phyloP scores from a whole-genome alignment of 2,888 invertebrate genomes.

The Ochlodes sylvanus region DNA sequence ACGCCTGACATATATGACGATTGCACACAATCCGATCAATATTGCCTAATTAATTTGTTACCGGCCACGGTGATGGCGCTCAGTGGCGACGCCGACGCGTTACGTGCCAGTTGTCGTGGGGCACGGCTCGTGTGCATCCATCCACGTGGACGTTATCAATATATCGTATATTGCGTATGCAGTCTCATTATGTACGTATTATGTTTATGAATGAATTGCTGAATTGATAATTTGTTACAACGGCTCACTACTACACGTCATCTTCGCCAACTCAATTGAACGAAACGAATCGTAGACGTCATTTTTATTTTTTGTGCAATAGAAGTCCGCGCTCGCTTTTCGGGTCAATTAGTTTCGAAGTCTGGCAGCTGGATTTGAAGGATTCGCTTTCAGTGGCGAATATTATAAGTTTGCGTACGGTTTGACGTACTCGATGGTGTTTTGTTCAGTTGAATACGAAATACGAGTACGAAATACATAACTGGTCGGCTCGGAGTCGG shows the following conservation, averaged over 20 bases:
- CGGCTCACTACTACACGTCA: background rate
- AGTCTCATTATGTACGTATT: conserved; percentile 37
- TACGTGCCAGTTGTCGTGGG: conserved; percentile 30
- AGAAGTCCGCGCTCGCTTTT: conserved; percentile 25
- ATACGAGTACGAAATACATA: conserved; percentile 53
- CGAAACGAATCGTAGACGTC: conserved; percentile 27
- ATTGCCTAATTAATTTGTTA: conserved; percentile 66
- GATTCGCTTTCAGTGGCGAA: conserved; percentile 33
- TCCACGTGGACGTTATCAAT: conserved; percentile 27
- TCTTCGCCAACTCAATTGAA: conserved; percentile 9
- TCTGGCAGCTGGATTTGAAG: conserved; percentile 26
- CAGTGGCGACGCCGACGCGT: conserved; percentile 36
- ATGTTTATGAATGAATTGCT: conserved; percentile 30
- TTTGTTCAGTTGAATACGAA: conserved; percentile 50
- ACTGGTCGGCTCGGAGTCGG: conserved; percentile 70
- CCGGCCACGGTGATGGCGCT: conserved; percentile 44
- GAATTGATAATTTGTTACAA: conserved; percentile 20
- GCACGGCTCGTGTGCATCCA: conserved; percentile 14
- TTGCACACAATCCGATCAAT: conserved; percentile 68
- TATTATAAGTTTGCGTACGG: conserved; percentile 16
- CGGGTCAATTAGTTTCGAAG: conserved; percentile 29
- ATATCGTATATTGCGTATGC: conserved; percentile 36
- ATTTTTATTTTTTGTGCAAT: conserved; percentile 12
- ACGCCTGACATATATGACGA: conserved; percentile 53
- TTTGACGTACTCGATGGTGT: conserved; percentile 32